Evolutionary conservation across 1,140 invertebrate genomes (phyloP).

Genomic region (Scaptodrosophila lebanonensis): DNA sequence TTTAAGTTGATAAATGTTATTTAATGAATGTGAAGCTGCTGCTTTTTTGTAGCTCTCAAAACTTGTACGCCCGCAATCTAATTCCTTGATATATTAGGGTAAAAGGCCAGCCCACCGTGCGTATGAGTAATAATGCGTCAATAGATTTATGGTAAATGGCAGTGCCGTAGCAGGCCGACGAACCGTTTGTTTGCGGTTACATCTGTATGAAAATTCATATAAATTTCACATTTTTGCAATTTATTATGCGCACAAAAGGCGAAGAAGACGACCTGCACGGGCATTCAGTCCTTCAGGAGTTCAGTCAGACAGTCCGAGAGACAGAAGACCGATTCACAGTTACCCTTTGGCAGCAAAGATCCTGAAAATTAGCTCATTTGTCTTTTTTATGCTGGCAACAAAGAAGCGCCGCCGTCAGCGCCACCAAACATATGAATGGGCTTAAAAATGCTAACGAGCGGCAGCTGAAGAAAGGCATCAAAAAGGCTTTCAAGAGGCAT

Average conservation of each 20-base stretch:
- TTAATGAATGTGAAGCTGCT: conserved; percentile 31
- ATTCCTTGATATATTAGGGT: conserved; percentile 57
- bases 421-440: conserved; percentile 18
- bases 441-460: conserved; percentile 43
- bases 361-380: conserved; percentile 67
- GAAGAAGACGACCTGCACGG: conserved; percentile 23
- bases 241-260: conserved; percentile 54
- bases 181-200: conserved; percentile 37
- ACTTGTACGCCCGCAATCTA: conserved; percentile 37
- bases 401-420: conserved; percentile 1
- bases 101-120: conserved; percentile 35
- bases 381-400: conserved; percentile 47
- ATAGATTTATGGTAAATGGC: conserved; percentile 61
- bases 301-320: too few species aligned
- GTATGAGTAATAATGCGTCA: conserved; percentile 66
- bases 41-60: too few species aligned
- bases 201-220: conserved; percentile 70
- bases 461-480: conserved; percentile 11
- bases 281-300: conserved; percentile 37
- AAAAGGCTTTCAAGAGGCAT: too few species aligned
- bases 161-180: conserved; percentile 7
- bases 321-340: too few species aligned
- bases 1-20: conserved; percentile 36
- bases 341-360: too few species aligned
- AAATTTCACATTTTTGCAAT: conserved; percentile 62